A percentile compares a stretch with the other conserved stretches of the same genome.
phyloP scores from a whole-genome alignment of 2,797 vertebrate genomes.

The Stomatorhinus walkeri region DNA sequence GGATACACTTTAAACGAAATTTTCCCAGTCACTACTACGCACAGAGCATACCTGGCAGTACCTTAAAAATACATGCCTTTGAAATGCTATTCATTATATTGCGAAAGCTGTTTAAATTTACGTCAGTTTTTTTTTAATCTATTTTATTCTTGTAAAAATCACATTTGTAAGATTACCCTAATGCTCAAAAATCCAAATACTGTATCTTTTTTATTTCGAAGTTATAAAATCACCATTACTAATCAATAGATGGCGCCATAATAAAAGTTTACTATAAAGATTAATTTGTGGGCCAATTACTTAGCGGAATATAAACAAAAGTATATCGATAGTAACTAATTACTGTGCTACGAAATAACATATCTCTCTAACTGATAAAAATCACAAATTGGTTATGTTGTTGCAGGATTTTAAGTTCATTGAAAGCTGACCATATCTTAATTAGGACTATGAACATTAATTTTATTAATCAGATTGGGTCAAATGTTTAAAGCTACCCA shows the following conservation, averaged over 20 bases:
- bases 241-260: slow-evolving; percentile 3
- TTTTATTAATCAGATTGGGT: neutral
- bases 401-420: neutral
- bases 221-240: neutral
- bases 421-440: neutral
- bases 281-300: neutral
- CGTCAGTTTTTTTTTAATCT: neutral
- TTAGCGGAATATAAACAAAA: neutral
- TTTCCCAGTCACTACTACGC: neutral
- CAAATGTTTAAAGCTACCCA: neutral
- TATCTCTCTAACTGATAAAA: neutral
- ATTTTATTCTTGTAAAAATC: neutral
- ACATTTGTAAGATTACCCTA: neutral
- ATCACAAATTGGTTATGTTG: neutral
- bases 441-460: neutral
- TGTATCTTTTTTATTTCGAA: neutral
- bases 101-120: neutral
- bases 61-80: neutral
- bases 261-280: neutral
- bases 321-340: neutral
- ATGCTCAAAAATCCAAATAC: neutral
- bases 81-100: neutral
- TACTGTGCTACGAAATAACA: neutral
- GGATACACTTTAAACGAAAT: neutral
- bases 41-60: neutral